Percentiles rank a stretch among this genome's conserved stretches.
phyloP scores from a whole-genome alignment of 2,797 vertebrate genomes.

The Pachyuromys duprasi region DNA sequence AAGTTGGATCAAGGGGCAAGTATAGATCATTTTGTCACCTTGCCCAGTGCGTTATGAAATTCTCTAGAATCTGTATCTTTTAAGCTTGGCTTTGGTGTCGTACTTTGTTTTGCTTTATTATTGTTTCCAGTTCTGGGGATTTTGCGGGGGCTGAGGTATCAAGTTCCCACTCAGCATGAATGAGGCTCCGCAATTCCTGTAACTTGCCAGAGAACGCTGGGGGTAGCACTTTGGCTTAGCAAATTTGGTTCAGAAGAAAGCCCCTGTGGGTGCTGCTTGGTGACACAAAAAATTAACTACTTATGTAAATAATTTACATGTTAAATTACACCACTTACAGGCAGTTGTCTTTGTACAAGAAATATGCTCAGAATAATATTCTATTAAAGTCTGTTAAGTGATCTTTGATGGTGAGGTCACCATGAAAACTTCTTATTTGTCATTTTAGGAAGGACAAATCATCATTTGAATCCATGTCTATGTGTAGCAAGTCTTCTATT shows the following conservation, averaged over 20 bases:
- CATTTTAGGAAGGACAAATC: conserved; percentile 61
- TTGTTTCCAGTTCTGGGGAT: neutral
- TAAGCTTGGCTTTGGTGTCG: neutral
- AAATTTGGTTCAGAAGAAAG: conserved; percentile 37
- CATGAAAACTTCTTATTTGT: conserved; percentile 15
- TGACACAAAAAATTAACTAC: neutral
- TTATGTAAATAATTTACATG: conserved; percentile 38
- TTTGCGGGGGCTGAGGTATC: neutral
- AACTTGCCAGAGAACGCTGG: neutral
- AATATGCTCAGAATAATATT: neutral
- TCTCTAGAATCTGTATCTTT: neutral
- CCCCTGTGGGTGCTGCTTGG: neutral
- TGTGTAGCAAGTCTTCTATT: conserved; percentile 62
- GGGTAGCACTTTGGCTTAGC: neutral
- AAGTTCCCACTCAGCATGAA: neutral
- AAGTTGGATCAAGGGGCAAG: neutral
- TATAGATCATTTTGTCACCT: conserved; percentile 11
- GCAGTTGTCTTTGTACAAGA: conserved; percentile 55
- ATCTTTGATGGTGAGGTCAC: conserved; percentile 3
- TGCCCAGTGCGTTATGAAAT: neutral
- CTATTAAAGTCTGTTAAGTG: conserved; percentile 1
- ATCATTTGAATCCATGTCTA: conserved; percentile 51
- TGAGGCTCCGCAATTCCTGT: neutral
- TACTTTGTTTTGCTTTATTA: conserved; percentile 28
- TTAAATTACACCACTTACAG: neutral